A percentile compares a stretch with the other conserved stretches of the same genome.
phyloP scores from a whole-genome alignment of 2,113 vertebrate species.

The Hyla sarda region DNA sequence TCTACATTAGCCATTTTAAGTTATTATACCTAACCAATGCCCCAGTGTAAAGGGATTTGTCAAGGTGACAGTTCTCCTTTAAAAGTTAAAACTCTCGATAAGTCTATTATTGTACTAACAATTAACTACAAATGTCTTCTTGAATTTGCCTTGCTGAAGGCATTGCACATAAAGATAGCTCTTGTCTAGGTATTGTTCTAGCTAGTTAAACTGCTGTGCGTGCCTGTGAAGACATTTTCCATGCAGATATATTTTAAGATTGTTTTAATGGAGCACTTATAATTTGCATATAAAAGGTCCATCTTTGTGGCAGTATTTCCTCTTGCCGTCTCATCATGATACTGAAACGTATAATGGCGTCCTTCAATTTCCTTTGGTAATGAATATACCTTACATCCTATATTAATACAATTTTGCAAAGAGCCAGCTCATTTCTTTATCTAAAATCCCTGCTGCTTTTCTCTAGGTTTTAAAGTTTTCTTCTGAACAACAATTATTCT shows the following conservation, averaged over 20 bases:
- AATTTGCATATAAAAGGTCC: conserved; percentile 61
- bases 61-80: not conserved
- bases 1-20: no score
- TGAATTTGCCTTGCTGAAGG: not conserved
- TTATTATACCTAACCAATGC: not conserved
- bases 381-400: conserved; percentile 59
- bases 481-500: conserved; percentile 59
- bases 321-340: conserved; percentile 56
- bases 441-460: conserved; percentile 56
- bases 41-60: not conserved
- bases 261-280: conserved; percentile 54
- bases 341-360: conserved; percentile 50
- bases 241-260: conserved; percentile 54
- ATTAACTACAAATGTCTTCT: conserved; percentile 17
- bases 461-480: conserved; percentile 52
- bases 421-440: conserved; percentile 52
- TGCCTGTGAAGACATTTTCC: conserved; percentile 46
- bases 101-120: not conserved
- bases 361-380: conserved; percentile 60
- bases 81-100: not conserved
- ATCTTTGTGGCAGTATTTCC: conserved; percentile 53
- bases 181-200: conserved; percentile 31
- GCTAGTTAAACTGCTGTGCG: conserved; percentile 35
- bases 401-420: conserved; percentile 56
- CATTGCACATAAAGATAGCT: not conserved